Percentiles rank a stretch among this genome's conserved stretches.
phyloP scores from a whole-genome alignment of 2,113 vertebrate species.

The Falco punctatus region DNA sequence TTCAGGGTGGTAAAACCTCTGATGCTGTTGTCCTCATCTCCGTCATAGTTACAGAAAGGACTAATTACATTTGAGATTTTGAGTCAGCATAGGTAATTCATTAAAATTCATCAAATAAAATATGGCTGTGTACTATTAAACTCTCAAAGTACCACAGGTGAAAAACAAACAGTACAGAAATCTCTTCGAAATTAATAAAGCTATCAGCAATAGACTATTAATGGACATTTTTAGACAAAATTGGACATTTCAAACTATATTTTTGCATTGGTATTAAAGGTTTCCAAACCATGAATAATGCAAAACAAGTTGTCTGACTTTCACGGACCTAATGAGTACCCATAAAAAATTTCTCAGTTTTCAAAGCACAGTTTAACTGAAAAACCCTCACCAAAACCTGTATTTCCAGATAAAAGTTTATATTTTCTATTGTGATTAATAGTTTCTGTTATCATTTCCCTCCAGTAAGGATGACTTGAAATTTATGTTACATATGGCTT shows the following conservation, averaged over 20 bases:
- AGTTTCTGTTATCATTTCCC: not conserved
- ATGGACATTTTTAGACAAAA: not conserved
- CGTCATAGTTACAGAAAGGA: not conserved
- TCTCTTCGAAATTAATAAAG: not conserved
- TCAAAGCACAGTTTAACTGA: not conserved
- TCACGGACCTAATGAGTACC: not conserved
- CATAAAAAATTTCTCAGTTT: not conserved
- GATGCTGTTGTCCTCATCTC: not conserved
- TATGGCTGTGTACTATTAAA: not conserved
- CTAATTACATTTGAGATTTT: not conserved
- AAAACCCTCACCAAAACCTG: not conserved
- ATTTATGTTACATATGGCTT: not conserved
- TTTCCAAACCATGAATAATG: not conserved
- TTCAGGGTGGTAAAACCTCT: not conserved
- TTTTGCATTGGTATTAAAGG: not conserved
- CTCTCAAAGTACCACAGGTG: not conserved
- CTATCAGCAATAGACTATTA: not conserved
- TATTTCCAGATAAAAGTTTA: not conserved
- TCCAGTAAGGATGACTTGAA: not conserved
- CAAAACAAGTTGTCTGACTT: not conserved
- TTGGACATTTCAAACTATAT: not conserved
- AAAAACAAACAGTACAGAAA: not conserved
- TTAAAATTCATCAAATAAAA: not conserved
- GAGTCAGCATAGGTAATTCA: not conserved
- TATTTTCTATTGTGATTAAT: not conserved